Conservation (phyloP, 1,140 invertebrate genomes). For the Harpegnathos saltator region DNA sequence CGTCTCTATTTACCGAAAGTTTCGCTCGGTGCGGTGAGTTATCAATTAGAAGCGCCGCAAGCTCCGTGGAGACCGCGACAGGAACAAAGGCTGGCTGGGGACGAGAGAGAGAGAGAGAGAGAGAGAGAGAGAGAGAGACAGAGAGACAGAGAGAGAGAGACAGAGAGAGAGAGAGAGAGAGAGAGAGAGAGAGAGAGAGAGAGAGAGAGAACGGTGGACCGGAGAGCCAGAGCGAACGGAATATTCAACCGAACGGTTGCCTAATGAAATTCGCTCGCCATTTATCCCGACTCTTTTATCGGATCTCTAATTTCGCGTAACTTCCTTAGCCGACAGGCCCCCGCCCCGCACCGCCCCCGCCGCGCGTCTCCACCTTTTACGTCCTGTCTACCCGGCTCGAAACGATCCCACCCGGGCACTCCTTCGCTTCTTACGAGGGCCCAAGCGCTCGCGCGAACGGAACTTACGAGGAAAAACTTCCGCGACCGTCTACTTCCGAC, state of each 20-base stretch:
- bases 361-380: neutral
- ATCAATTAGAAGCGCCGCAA: constrained; percentile 52
- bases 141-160: neutral
- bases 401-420: neutral
- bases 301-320: constrained; percentile 64
- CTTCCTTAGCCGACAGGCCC: constrained; percentile 33
- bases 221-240: constrained; percentile 23
- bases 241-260: constrained; percentile 52
- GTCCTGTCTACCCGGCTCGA: neutral
- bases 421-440: constrained; percentile 11
- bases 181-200: neutral
- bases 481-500: constrained; percentile 39
- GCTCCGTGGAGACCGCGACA: constrained; percentile 22
- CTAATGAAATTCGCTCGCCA: constrained; percentile 66
- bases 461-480: constrained; percentile 68
- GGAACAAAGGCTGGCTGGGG: constrained; percentile 13
- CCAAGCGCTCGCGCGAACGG: constrained; percentile 26
- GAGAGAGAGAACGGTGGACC: neutral
- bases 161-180: neutral
- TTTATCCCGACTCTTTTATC: constrained; percentile 63
- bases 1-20: constrained; percentile 49
- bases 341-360: no score
- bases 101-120: neutral
- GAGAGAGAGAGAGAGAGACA: neutral
- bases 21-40: constrained; percentile 37